A percentile compares a stretch with the other conserved stretches of the same genome.
These are phyloP conservation scores for Galleria mellonella DNA, from an alignment of 1,140 invertebrate genomes.

Conservation along the genomic window DNA sequence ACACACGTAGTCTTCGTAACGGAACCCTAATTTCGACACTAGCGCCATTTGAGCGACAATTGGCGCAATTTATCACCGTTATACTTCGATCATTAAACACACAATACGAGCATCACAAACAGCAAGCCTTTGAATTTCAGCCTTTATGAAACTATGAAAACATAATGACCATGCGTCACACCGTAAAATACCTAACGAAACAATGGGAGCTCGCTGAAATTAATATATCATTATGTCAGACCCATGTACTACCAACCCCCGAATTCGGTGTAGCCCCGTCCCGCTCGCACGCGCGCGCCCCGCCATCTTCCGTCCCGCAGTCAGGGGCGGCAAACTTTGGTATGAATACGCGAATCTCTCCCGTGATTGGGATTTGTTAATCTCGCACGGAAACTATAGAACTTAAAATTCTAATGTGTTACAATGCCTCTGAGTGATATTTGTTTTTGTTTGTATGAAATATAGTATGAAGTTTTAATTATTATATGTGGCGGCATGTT, in stretches of 20 bases:
- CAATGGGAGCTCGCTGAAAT: constrained; percentile 69
- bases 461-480: too few relatives aligned
- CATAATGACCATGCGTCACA: constrained; percentile 70
- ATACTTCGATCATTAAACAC: constrained; percentile 56
- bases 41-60: too few relatives aligned
- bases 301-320: constrained; percentile 23
- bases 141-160: constrained; percentile 73
- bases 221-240: constrained; percentile 76
- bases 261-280: constrained; percentile 18
- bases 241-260: constrained; percentile 64
- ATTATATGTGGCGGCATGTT: too few relatives aligned
- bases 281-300: constrained; percentile 12
- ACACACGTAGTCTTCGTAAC: too few relatives aligned
- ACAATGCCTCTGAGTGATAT: constrained; percentile 45
- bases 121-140: constrained; percentile 47
- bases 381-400: constrained; percentile 39
- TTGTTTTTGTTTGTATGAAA: constrained; percentile 6
- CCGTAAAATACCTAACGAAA: constrained; percentile 70
- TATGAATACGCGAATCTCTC: constrained; percentile 50
- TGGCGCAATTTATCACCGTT: constrained; percentile 39
- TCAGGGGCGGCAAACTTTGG: constrained; percentile 47
- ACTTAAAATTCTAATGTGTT: constrained; percentile 64
- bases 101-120: constrained; percentile 37
- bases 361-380: constrained; percentile 68
- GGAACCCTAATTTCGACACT: too few relatives aligned